Evolutionary conservation across 2,797 vertebrate species (phyloP), one percentile per base, ranked within the genome.

Genomic region (Chrosomus eos): DNA sequence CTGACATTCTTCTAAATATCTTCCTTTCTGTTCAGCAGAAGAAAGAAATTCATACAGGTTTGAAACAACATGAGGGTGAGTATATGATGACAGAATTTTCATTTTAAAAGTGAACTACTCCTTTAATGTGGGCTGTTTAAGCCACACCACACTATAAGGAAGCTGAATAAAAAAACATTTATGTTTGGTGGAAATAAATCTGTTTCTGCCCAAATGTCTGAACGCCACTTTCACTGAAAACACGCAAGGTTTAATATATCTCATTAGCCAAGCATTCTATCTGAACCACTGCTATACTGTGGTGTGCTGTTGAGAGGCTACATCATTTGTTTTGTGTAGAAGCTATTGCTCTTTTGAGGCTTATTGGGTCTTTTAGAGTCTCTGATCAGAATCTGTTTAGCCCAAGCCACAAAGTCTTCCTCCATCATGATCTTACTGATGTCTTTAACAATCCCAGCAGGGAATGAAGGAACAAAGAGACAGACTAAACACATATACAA

Each of bases 231-330:
- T 91, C 87, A 80, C 87, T 84, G 73, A 72, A 90, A 77, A 90
- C 92, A 93, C 67, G 89, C 91, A 91, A 90, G 84, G 88, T 80
- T 73, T 92, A 91, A 93, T 92, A 90, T 89, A 83, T 85, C 92
- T 92, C 86, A 85, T 87, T 93, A 94, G 93, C 90, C 92, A 81
- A 91, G 91, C 90, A 91, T 92, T 91, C 87, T 91, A 89, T 90
- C 91, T 81, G 87, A 92, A 83, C 86, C 91, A 78, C 92, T 93
- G 73, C 93, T 83, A 92, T 93, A 94, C 18, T 93, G 93, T 91
- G 93, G 93, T 90, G 80, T 82, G 72, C 16, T 75, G 82, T 87
- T 90, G 43, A 91, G 87, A 93, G 83, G 86, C 88, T 77, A 88
- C 80, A 51, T 82, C 85, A 64, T n/a, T 84, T 86, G 4, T 83